Conservation (phyloP, 2,797 vertebrate species). For the Eidolon dupreanum region DNA sequence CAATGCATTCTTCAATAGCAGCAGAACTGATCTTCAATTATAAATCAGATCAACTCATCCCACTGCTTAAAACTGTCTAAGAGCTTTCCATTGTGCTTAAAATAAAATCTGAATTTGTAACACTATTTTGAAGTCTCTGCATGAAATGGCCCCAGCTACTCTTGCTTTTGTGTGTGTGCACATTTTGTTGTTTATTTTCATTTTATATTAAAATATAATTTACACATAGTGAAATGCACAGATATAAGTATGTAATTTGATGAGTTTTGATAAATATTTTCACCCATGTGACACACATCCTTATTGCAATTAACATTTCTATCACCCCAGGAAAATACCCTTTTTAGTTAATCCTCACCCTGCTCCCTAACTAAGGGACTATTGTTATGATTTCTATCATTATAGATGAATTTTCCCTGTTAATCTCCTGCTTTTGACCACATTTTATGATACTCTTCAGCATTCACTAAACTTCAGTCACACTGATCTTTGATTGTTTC, state of each 20-base stretch:
- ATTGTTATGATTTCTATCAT: not conserved
- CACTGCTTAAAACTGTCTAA: not conserved
- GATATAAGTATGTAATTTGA: not conserved
- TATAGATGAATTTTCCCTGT: not conserved
- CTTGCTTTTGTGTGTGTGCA: not conserved
- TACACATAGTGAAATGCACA: not conserved
- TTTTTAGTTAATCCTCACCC: not conserved
- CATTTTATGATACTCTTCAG: not conserved
- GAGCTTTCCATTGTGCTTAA: not conserved
- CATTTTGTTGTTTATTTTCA: not conserved
- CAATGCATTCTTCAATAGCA: not conserved
- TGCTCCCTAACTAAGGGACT: not conserved
- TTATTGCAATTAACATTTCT: not conserved
- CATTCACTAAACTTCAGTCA: not conserved
- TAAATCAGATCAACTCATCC: not conserved
- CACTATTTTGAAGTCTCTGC: not conserved
- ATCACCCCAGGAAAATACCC: not conserved
- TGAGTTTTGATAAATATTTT: not conserved
- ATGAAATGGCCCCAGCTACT: not conserved
- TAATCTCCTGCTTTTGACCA: not conserved
- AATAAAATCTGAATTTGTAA: not conserved
- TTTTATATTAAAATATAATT: not conserved
- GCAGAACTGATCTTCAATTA: not conserved
- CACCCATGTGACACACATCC: not conserved
- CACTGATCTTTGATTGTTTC: not conserved